These are phyloP conservation scores for Ranitomeya variabilis DNA, from an alignment of 2,113 vertebrate genomes.

Conservation along the genomic window DNA sequence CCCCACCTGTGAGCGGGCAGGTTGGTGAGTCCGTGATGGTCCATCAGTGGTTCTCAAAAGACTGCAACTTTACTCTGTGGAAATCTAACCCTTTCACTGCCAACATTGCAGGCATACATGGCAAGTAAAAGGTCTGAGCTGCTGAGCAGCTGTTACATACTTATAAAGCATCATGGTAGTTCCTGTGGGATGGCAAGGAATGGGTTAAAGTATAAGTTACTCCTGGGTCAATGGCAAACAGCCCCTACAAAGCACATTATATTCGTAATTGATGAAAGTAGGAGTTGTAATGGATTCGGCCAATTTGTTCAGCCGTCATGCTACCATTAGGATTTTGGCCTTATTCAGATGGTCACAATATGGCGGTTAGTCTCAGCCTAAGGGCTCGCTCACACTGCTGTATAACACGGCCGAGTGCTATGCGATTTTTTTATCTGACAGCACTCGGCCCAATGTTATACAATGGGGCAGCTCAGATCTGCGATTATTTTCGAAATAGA, in stretches of 20 bases:
- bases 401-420: no score
- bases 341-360: no score
- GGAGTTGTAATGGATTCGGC: neutral
- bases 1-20: no score
- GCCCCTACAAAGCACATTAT: neutral
- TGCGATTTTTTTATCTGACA: no score
- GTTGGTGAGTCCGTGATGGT: neutral
- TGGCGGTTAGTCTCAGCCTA: no score
- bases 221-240: neutral
- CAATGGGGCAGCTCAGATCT: no score
- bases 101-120: constrained; percentile 39
- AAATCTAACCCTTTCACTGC: constrained; percentile 27
- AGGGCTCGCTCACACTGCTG: no score
- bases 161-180: neutral
- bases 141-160: constrained; percentile 16
- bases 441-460: no score
- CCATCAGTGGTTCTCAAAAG: neutral
- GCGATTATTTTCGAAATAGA: no score
- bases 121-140: constrained; percentile 16
- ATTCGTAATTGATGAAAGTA: neutral
- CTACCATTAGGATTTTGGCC: no score
- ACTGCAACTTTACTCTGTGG: neutral
- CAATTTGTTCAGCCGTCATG: no score
- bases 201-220: neutral
- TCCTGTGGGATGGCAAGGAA: constrained; percentile 5